Base-by-base conservation (phyloP, 2,797 vertebrate genomes). In the Rhadinocentrus ornatus region DNA sequence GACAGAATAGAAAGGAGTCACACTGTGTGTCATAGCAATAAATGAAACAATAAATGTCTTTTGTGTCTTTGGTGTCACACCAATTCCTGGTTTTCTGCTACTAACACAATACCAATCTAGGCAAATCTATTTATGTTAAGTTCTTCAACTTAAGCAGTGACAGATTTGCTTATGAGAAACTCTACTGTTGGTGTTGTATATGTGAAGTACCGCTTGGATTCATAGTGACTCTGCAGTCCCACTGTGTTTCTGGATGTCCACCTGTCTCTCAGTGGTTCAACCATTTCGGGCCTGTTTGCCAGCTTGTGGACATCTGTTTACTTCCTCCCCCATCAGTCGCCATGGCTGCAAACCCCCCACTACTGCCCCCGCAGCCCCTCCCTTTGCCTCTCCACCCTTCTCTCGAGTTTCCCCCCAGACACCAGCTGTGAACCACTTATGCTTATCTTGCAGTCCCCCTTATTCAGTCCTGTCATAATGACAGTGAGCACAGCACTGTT, bases 281-380 rank as follows among this genome's bases (percentile, higher is more conserved):
- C 83, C 89, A 71, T 86, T 88, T 82, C 48, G 69, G 75, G 83
- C 72, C 86, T 75, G 83, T 76, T 85, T 89, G 90, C 89, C 90
- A 92, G 91, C 90, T 88, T 91, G 92, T 88, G 86, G 91, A 93
- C 92, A 93, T 93, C 91, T 93, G 92, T 93, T 93, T 93, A 91
- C 90, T 87, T 93, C 90, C 88, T 92, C 76, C 81, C 89, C 78
- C 81, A 88, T 83, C 90, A 77, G 90, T 93, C 70, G 80, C 77
- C 91, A 93, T 93, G 90, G 86, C 74, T 80, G 76, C 89, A 78
- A 75, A 24, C 29, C 37, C 80, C 75, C 79, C 55, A 9, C 9
- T 8, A 46, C 60, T 1, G 2, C 71, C 75, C 60, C 69, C 65
- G 64, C 66, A 37, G 20, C 81, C 82, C 69, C 73, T 62, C 62